A percentile compares a stretch with the other conserved stretches of the same genome.
Conservation (phyloP, 2,797 vertebrate genomes). For the Myotis vivesi region DNA sequence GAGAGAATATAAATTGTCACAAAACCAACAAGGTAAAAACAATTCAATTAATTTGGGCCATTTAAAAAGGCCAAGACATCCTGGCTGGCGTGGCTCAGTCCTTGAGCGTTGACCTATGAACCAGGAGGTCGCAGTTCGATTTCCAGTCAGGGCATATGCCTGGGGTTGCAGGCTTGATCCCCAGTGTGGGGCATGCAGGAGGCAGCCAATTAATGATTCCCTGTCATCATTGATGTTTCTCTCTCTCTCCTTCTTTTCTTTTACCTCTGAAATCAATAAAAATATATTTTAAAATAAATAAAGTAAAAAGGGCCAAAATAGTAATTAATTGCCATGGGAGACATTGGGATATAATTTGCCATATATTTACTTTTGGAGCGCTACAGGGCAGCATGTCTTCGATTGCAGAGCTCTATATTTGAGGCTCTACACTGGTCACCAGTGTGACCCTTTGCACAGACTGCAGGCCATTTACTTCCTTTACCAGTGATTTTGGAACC, state of each 20-base stretch:
- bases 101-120: too few species aligned
- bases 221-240: too few species aligned
- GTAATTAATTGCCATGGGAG: background rate
- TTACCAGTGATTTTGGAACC: background rate
- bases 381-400: background rate
- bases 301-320: background rate
- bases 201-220: too few species aligned
- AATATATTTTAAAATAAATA: too few species aligned
- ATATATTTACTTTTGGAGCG: background rate
- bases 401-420: background rate
- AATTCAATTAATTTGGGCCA: background rate
- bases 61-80: background rate
- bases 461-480: background rate
- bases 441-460: background rate
- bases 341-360: background rate
- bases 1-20: background rate
- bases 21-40: conserved; percentile 3
- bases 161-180: too few species aligned
- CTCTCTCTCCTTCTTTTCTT: too few species aligned
- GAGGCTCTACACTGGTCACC: background rate
- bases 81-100: too few species aligned
- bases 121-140: too few species aligned
- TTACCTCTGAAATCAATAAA: too few species aligned
- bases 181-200: too few species aligned
- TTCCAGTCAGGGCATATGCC: too few species aligned